Percentiles rank a stretch among this genome's conserved stretches.
These are phyloP conservation scores for Helicorthomorpha holstii DNA, from an alignment of 1,140 invertebrate species.

Conservation along the genomic window DNA sequence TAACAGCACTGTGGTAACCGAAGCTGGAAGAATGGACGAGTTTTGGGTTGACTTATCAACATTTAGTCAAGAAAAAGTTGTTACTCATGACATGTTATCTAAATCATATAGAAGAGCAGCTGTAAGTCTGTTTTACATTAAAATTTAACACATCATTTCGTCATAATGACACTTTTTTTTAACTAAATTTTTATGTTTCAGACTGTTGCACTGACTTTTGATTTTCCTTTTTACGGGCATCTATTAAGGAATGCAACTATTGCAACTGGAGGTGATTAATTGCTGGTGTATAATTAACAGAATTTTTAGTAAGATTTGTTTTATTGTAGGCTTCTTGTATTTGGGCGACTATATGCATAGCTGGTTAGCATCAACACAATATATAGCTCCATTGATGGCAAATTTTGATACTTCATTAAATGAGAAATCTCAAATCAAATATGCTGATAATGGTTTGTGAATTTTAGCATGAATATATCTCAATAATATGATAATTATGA, in stretches of 20 bases:
- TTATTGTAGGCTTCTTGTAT: conserved; percentile 58
- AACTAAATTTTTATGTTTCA: conserved; percentile 29
- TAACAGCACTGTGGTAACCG: conserved; percentile 45
- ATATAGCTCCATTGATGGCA: conserved; percentile 97
- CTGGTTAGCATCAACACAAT: conserved; percentile 96
- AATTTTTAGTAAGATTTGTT: too few species aligned
- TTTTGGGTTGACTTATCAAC: conserved; percentile 56
- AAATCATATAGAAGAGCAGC: conserved; percentile 71
- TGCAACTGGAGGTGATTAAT: conserved; percentile 97
- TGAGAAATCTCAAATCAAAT: conserved; percentile 61
- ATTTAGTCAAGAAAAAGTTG: conserved; percentile 28
- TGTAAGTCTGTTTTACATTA: too few species aligned
- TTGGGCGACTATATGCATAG: conserved; percentile 90
- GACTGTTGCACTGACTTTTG: conserved; percentile 66
- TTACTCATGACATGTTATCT: conserved; percentile 54
- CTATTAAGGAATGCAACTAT: conserved; percentile 76
- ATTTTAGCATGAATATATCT: too few species aligned
- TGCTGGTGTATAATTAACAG: too few species aligned
- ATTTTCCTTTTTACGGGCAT: conserved; percentile 92
- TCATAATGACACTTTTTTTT: conserved; percentile 9
- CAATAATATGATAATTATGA: too few species aligned
- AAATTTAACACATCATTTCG: not conserved
- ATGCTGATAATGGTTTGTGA: conserved; percentile 67
- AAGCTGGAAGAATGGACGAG: conserved; percentile 27
- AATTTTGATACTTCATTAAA: conserved; percentile 87